phyloP scores from a whole-genome alignment of 2,113 vertebrate species.

The Felis catus region DNA sequence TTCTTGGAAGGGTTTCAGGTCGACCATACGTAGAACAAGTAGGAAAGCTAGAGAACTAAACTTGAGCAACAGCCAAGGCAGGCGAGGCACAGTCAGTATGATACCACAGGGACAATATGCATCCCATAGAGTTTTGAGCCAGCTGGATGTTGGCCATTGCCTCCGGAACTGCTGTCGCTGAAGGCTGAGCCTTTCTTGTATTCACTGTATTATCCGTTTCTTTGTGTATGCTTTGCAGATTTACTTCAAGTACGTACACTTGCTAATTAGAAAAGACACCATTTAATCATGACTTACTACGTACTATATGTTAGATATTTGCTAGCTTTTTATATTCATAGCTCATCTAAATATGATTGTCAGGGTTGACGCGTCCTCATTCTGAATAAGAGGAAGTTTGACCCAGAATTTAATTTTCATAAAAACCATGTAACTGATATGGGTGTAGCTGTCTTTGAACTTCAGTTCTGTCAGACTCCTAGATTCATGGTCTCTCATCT shows the following conservation, averaged over 20 bases:
- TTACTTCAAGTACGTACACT: neutral
- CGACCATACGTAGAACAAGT: neutral
- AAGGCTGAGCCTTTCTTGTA: neutral
- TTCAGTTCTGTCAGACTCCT: neutral
- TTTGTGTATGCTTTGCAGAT: neutral
- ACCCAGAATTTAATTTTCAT: neutral
- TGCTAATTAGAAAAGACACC: neutral
- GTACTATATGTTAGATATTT: neutral
- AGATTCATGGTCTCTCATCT: neutral
- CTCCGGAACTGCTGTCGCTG: neutral
- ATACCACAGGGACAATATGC: fast-evolving
- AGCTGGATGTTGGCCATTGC: neutral
- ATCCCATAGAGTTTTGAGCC: neutral
- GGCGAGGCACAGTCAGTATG: neutral
- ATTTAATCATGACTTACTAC: neutral
- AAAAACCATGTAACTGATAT: neutral
- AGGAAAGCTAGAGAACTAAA: neutral
- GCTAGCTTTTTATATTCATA: neutral
- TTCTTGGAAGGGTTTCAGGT: neutral
- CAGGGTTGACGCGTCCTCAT: neutral
- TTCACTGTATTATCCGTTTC: neutral
- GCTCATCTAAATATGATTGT: neutral
- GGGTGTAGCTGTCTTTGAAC: neutral
- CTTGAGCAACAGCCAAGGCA: neutral
- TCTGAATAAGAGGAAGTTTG: neutral